These are phyloP conservation scores for Arctocebus calabarensis DNA, from an alignment of 2,797 vertebrate genomes.

Conservation along the genomic window DNA sequence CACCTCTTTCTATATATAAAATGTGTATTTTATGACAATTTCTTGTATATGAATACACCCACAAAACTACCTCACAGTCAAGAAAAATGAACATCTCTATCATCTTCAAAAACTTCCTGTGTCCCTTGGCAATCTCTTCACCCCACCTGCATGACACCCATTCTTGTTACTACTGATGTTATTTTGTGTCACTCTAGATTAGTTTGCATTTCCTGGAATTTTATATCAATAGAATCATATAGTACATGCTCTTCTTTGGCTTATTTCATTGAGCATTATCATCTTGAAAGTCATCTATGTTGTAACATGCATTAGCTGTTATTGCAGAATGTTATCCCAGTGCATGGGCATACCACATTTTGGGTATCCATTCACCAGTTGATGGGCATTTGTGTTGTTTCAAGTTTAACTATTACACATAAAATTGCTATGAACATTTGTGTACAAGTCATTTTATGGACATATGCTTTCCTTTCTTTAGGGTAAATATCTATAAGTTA, in stretches of 20 bases:
- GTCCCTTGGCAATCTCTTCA: background rate
- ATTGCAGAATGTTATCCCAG: background rate
- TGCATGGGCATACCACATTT: background rate
- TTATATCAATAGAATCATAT: background rate
- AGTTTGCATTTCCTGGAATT: background rate
- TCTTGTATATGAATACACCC: background rate
- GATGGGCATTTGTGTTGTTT: background rate
- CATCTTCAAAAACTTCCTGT: background rate
- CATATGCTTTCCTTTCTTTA: background rate
- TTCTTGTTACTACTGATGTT: background rate
- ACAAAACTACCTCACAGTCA: background rate
- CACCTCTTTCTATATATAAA: background rate
- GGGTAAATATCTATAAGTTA: background rate
- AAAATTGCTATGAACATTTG: background rate
- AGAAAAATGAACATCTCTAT: background rate
- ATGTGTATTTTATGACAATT: background rate
- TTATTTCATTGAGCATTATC: background rate
- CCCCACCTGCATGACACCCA: background rate
- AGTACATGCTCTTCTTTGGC: background rate
- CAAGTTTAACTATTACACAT: background rate
- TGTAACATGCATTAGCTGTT: background rate
- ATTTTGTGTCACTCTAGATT: background rate
- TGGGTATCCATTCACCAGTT: background rate
- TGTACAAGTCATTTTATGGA: background rate
- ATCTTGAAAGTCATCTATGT: background rate